Conservation (phyloP, 1,140 invertebrate species). For the Drosophila mojavensis region DNA sequence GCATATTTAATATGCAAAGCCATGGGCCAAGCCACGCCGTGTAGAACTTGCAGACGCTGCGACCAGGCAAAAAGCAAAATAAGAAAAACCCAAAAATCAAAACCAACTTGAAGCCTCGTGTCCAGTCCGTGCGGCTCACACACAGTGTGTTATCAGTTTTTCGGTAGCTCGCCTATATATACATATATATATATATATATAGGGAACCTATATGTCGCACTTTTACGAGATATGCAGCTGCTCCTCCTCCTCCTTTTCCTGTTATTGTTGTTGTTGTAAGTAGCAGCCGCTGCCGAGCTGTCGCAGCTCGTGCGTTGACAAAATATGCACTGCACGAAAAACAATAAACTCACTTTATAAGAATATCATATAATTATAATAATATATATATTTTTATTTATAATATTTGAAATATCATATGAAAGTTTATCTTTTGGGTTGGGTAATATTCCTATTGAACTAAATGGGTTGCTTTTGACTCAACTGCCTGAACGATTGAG, state of each 20-base stretch:
- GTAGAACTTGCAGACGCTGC: conserved; percentile 52
- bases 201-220: conserved; percentile 8
- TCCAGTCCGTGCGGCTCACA: conserved; percentile 37
- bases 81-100: conserved; percentile 1
- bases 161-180: conserved; percentile 23
- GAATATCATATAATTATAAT: no score
- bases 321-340: conserved; percentile 45
- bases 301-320: conserved; percentile 46
- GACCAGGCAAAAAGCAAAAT: conserved; percentile 16
- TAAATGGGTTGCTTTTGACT: no score
- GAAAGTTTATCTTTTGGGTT: no score
- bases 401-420: no score
- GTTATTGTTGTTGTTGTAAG: conserved; percentile 15
- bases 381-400: no score
- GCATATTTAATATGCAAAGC: conserved; percentile 82
- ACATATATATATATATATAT: not conserved
- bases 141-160: conserved; percentile 70
- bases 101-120: conserved; percentile 24
- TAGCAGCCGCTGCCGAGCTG: conserved; percentile 14
- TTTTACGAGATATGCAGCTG: conserved; percentile 5
- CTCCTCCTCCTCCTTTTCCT: conserved; percentile 16
- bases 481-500: no score
- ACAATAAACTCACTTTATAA: no score
- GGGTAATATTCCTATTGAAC: no score
- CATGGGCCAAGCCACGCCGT: conserved; percentile 48